Percentiles rank a stretch among this genome's conserved stretches.
phyloP scores from a whole-genome alignment of 1,140 invertebrate species.

The Acromyrmex echinatior region DNA sequence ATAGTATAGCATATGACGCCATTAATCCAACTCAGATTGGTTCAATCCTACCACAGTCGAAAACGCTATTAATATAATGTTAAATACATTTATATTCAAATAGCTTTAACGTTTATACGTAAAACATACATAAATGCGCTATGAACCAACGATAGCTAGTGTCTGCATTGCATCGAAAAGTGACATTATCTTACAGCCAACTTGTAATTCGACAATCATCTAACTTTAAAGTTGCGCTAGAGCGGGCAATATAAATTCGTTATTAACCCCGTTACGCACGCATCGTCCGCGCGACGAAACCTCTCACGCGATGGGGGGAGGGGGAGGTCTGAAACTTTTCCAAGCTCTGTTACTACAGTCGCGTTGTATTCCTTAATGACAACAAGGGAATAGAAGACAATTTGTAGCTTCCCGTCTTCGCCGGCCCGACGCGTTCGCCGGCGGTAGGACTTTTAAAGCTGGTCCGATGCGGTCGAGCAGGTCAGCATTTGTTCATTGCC shows the following conservation, averaged over 20 bases:
- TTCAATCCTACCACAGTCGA: too few relatives aligned
- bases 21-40: too few relatives aligned
- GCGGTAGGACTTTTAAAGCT: slow-evolving; percentile 53
- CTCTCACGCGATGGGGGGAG: slow-evolving; percentile 29
- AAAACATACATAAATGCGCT: not conserved
- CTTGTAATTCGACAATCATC: not conserved
- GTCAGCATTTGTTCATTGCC: slow-evolving; percentile 76
- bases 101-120: not conserved
- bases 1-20: too few relatives aligned
- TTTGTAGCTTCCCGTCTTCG: slow-evolving; percentile 51
- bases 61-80: too few relatives aligned
- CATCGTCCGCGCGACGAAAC: slow-evolving; percentile 3
- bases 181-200: not conserved
- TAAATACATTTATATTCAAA: not conserved
- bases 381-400: slow-evolving; percentile 32
- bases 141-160: not conserved
- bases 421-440: slow-evolving; percentile 26
- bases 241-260: slow-evolving; percentile 29
- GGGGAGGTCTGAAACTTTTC: slow-evolving; percentile 21
- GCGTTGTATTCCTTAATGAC: slow-evolving; percentile 54
- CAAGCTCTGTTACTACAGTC: not conserved
- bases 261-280: slow-evolving; percentile 41
- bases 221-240: slow-evolving; percentile 18
- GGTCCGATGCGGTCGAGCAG: slow-evolving; percentile 61
- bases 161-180: not conserved